Percentiles rank a stretch among this genome's conserved stretches.
Conservation (phyloP, 2,113 vertebrate genomes). For the Terrapene triunguis region DNA sequence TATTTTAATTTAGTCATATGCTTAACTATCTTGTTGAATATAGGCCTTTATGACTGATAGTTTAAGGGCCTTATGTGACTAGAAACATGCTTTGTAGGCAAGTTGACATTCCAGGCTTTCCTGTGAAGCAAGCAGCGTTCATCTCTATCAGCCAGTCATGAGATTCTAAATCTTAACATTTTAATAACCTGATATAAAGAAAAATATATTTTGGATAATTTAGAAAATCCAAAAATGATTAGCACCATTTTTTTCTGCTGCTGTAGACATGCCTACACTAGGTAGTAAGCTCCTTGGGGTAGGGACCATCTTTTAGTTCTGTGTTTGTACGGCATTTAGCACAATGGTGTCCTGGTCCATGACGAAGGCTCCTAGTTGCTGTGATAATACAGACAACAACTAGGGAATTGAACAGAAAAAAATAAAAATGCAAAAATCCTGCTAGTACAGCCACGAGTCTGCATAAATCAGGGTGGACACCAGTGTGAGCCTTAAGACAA, state of each 20-base stretch:
- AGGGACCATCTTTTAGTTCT: neutral
- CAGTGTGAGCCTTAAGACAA: neutral
- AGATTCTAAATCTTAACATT: neutral
- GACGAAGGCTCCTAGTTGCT: neutral
- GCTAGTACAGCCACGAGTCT: neutral
- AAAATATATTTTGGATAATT: neutral
- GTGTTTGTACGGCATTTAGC: neutral
- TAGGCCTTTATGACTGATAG: neutral
- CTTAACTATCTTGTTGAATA: neutral
- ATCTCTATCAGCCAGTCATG: neutral
- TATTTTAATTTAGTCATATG: neutral
- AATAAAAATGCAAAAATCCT: neutral
- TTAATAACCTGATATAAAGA: neutral
- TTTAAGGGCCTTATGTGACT: neutral
- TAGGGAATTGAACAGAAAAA: neutral
- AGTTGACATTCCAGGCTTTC: neutral
- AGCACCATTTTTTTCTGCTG: neutral
- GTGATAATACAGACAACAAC: neutral
- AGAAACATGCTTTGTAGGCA: neutral
- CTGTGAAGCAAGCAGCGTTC: neutral
- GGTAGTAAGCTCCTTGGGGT: neutral
- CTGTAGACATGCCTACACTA: neutral
- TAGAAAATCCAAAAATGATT: neutral
- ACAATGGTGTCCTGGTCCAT: neutral
- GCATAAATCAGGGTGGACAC: neutral